Base-by-base conservation (phyloP, 2,888 invertebrate genomes). In the Athripsodes cinereus region DNA sequence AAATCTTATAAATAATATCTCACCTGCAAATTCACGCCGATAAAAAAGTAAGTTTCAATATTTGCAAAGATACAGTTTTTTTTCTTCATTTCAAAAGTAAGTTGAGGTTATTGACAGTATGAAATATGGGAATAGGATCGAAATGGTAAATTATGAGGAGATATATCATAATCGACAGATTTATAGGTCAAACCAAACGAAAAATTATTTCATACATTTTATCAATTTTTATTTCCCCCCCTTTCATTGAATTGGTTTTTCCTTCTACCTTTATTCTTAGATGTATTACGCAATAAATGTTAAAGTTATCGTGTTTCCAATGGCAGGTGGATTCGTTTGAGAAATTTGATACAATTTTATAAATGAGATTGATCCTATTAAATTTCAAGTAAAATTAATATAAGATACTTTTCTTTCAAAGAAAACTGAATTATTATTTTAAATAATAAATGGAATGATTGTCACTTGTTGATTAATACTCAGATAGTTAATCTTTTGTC, bases 91-190 rank as follows among this genome's bases (percentile, higher is more conserved):
- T 13, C 40, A n/a, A 16, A 46, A 46, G 52, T 47, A 47, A 54
- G 47, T 44, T 47, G 21, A 34, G 31, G 52, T 57, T 57, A 57
- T 57, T 57, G 57, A 57, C 57, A 57, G 52, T 34, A 26, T 57
- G 48, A 57, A 57, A 57, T 57, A 57, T 47, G 46, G 47, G 22
- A 52, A 46, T 57, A 5, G 34, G 47, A 52, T 52, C 22, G 20
- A 26, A 20, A 34, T 52, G 57, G 57, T 52, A 57, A 57, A 52
- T 52, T 57, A 52, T 20, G 46, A 16, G 57, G 47, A 57, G 31
- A 57, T 57, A 52, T 57, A 52, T 57, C 55, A 55, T 55, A 50
- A 49, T 40, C 49, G 55, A 55, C 55, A 55, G 55, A 55, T 55
- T 55, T 55, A 55, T 55, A 55, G 55, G 50, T 34, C 55, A 13